Conservation (phyloP, 2,888 invertebrate species). For the Andrena haemorrhoa region DNA sequence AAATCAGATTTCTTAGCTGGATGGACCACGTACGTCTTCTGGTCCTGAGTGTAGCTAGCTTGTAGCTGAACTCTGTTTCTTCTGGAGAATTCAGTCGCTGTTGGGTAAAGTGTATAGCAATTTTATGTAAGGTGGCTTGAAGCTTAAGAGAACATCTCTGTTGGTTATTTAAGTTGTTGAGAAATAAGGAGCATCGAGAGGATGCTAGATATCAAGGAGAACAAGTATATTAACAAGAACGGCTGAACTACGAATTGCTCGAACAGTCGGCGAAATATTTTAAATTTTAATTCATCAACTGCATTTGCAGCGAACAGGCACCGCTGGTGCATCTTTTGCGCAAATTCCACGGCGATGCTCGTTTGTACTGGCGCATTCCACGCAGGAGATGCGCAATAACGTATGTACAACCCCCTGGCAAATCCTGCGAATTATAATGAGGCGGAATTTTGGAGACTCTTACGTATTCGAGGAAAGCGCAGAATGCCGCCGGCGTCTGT, state of each 20-base stretch:
- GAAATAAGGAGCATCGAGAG: too few species aligned
- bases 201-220: too few species aligned
- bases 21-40: neutral
- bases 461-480: neutral
- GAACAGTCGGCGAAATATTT: neutral
- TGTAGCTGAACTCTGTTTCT: neutral
- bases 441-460: constrained; percentile 36
- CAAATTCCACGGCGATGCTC: constrained; percentile 7
- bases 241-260: neutral
- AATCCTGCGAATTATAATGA: constrained; percentile 38
- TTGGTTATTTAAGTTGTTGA: too few species aligned
- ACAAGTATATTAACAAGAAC: too few species aligned
- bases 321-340: neutral
- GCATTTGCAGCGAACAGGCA: neutral
- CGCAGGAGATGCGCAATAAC: constrained; percentile 1
- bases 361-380: neutral
- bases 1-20: constrained; percentile 3
- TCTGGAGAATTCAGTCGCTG: neutral
- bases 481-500: neutral
- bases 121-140: neutral
- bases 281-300: neutral
- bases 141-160: too few species aligned
- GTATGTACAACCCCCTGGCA: neutral
- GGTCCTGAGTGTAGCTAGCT: neutral
- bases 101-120: neutral